These are phyloP conservation scores for Phycodurus eques DNA, from an alignment of 2,113 vertebrate species.

Conservation along the genomic window DNA sequence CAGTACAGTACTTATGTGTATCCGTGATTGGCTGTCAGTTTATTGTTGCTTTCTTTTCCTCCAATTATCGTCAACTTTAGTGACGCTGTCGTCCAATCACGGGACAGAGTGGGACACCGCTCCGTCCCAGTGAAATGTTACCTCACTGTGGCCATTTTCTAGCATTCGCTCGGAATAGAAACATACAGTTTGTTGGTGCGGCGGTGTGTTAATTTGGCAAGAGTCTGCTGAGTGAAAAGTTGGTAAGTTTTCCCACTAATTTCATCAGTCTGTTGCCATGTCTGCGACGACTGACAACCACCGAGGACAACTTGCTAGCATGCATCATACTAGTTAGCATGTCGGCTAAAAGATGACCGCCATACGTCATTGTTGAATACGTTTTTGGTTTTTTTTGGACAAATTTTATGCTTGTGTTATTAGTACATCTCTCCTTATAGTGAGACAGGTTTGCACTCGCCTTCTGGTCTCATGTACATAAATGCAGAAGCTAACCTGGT, in stretches of 20 bases:
- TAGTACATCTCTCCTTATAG: background rate
- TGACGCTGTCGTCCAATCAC: conserved; percentile 50
- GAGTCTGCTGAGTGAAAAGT: background rate
- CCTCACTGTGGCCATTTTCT: conserved; percentile 72
- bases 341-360: conserved; percentile 56
- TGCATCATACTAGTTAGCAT: conserved; percentile 45
- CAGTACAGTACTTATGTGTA: background rate
- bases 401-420: background rate
- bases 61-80: background rate
- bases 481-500: background rate
- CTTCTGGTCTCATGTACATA: background rate
- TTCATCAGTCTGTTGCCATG: background rate
- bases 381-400: background rate
- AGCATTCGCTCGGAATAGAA: conserved; percentile 25
- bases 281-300: background rate
- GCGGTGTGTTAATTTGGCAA: background rate
- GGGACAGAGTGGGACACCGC: conserved; percentile 20
- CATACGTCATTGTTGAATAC: conserved; percentile 54
- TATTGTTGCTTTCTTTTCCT: background rate
- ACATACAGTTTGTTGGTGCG: background rate
- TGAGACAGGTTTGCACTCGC: background rate
- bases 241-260: conserved; percentile 40
- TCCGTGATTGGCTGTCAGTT: background rate
- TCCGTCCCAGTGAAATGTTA: conserved; percentile 40
- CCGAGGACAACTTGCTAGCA: conserved; percentile 6